Evolutionary conservation across 2,888 invertebrate species (phyloP), one percentile per base, ranked within the genome.

Genomic region (Epistrophe grossulariae): DNA sequence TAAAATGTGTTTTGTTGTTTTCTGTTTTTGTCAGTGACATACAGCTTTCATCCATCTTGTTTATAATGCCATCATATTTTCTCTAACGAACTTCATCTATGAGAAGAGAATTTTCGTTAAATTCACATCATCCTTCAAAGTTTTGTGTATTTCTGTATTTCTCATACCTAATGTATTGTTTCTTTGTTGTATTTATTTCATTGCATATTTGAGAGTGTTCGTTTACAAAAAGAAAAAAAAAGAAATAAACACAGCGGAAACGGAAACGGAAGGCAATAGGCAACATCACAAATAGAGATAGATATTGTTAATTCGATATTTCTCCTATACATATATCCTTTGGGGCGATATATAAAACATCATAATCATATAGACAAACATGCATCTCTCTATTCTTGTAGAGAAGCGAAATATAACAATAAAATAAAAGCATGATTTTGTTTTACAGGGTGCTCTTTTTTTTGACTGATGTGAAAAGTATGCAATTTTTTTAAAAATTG

Each of bases 11-110:
- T 66, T 35, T 66, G 50, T 17, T 50, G 31, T 52, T 24, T 52
- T 31, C 17, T 50, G 50, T 10, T 60, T 72, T 52, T 77, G 71
- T 71, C 48, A 57, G 64, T 70, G 76, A 76, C 77, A 80, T 77
- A 77, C 60, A 78, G 72, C 73, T 78, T 81, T 78, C 73, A 85
- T 85, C 62, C 68, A 79, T 84, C 57, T 76, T 60, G 48, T 31
- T 62, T 43, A 31, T 48, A n/a, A 15, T 62, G 9, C 24, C 10
- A 50, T 50, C 10, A 50, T 68, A 43, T 28, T 13, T 11, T 38
- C 19, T 50, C 35, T 19, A 50, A 68, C 50, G 38, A 62, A 62
- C 62, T 62, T 40, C 4, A 31, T 24, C 1, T 3, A 43, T 19
- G 35, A 60, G 24, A 17, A 13, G 43, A 62, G 24, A 62, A 50